Base-by-base conservation (phyloP, 2,113 vertebrate species). In the Sturnus vulgaris region DNA sequence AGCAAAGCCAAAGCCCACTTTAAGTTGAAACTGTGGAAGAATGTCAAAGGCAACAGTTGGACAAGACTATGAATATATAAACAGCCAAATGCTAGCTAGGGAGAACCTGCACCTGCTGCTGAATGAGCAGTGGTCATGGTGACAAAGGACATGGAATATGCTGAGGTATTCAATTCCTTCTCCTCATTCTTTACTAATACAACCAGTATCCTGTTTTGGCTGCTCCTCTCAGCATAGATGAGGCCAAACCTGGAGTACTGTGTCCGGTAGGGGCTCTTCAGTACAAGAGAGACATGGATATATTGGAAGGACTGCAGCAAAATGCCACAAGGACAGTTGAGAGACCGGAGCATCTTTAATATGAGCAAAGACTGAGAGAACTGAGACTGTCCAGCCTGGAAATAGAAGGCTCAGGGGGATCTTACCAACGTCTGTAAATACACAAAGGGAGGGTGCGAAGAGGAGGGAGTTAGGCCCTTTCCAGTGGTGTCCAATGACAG, bases 361-460 rank as follows among this genome's bases (percentile, higher is more conserved):
- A 19, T 20, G 33, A 53, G 20, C 40, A 55, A 55, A 35, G 7
- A 15, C 30, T 63, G 24, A 63, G 46, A 46, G 56, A 63, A 30
- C n/a, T 87, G 49, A 69, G 84, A 28, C 27, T 2, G 0, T 53
- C 61, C 28, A 87, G n/a, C 19, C 12, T 78, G 47, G n/a, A 70
- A 78, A 24, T 28, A 30, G 20, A 61, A 24, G n/a, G 13, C 30
- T 55, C 16, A 25, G 30, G 10, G 22, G 12, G 9, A 47, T 71
- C 16, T 53, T 63, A 18, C 9, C 24, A 40, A 40, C 35, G 7
- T 40, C n/a, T 39, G 23, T 30, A 56, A 56, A 40, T 30, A 63
- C 11, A 7, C 49, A 40, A 13, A 49, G n/a, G 17, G 20, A 47
- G 16, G 4, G 7, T 63, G 49, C 0, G 0, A 47, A 55, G 49